Evolutionary conservation across 2,113 vertebrate species (phyloP).

Genomic region (Holacanthus passer): DNA sequence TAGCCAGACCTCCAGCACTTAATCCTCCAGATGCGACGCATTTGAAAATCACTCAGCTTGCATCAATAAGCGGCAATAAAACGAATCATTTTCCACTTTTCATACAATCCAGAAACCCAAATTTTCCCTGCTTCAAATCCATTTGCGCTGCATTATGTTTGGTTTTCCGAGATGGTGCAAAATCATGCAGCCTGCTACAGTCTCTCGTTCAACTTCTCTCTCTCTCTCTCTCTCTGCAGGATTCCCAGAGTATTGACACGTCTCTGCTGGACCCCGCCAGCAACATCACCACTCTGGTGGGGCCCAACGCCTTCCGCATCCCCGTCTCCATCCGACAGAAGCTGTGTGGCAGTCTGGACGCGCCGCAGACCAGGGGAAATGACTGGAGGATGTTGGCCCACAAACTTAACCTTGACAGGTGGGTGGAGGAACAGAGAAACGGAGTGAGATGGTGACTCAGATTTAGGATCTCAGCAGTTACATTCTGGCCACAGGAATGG

Average conservation of each 20-base stretch:
- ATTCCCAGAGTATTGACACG: conserved; percentile 90
- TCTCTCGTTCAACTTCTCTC: neutral
- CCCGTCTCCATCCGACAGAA: conserved; percentile 97
- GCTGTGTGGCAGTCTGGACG: conserved; percentile 96
- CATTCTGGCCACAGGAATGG: conserved; percentile 22
- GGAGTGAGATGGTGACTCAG: conserved; percentile 15
- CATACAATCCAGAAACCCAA: conserved; percentile 2
- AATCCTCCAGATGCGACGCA: conserved; percentile 42
- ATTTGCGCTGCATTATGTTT: conserved; percentile 44
- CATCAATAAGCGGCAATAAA: conserved; percentile 36
- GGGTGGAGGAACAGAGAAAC: conserved; percentile 18
- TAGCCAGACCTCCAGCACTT: conserved; percentile 45
- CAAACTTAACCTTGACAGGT: conserved; percentile 98
- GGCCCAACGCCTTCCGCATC: conserved; percentile 95
- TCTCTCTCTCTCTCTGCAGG: conserved; percentile 79
- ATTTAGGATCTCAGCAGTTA: neutral
- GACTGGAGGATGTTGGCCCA: conserved; percentile 99
- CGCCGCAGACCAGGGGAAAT: conserved; percentile 96
- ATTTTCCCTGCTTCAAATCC: conserved; percentile 18
- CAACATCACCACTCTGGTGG: conserved; percentile 92
- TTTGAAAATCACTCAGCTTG: conserved; percentile 53
- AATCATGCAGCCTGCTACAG: conserved; percentile 19
- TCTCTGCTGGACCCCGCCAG: conserved; percentile 91
- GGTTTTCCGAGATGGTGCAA: conserved; percentile 1
- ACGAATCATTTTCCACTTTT: conserved; percentile 21